A percentile compares a stretch with the other conserved stretches of the same genome.
Evolutionary conservation across 1,140 invertebrate species (phyloP).

Genomic region (Elymnias hypermnestra): DNA sequence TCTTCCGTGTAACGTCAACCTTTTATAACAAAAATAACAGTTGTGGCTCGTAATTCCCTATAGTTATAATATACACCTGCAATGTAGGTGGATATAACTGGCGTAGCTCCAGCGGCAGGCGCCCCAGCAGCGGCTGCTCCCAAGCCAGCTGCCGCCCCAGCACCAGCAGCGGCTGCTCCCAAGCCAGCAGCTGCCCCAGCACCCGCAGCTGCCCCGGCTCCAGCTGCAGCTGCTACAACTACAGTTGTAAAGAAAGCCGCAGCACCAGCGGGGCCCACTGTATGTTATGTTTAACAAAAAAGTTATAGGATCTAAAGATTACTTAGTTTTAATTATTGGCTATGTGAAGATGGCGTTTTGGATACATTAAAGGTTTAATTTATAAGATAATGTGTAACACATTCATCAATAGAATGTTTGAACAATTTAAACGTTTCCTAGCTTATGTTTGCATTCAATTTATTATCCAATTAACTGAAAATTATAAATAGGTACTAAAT

Average conservation of each 20-base stretch:
- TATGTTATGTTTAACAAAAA: slow-evolving; percentile 16
- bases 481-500: too few species aligned
- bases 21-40: too few species aligned
- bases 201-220: slow-evolving; percentile 39
- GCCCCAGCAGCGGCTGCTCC: slow-evolving; percentile 41
- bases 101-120: slow-evolving; percentile 38
- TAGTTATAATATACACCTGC: too few species aligned
- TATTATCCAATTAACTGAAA: too few species aligned
- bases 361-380: too few species aligned
- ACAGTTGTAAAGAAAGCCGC: slow-evolving; percentile 41
- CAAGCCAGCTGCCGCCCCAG: slow-evolving; percentile 29
- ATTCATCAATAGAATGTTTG: too few species aligned
- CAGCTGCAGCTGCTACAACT: slow-evolving; percentile 37
- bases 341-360: too few species aligned
- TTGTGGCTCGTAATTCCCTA: too few species aligned
- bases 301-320: not conserved
- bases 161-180: slow-evolving; percentile 48
- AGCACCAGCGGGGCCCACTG: slow-evolving; percentile 34
- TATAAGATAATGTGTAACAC: too few species aligned
- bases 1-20: too few species aligned
- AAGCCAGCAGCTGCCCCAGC: slow-evolving; percentile 33
- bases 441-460: too few species aligned
- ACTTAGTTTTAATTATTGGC: not conserved
- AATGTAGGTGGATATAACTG: slow-evolving; percentile 49
- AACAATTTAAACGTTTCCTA: too few species aligned